Evolutionary conservation across 1,140 invertebrate genomes (phyloP), one percentile per base, ranked within the genome.

Genomic region (Asbolus verrucosus): DNA sequence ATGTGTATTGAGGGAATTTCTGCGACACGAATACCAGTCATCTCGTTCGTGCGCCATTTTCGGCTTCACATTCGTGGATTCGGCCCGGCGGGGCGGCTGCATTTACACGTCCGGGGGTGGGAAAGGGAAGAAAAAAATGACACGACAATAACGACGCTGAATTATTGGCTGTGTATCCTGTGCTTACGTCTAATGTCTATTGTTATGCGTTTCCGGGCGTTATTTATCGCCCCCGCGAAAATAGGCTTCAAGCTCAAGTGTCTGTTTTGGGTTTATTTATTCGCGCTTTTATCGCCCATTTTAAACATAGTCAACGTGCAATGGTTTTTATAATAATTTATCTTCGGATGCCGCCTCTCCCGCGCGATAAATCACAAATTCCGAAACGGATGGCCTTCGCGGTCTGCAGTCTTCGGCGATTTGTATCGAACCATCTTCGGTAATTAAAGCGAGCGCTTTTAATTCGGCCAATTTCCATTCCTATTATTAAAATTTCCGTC

Each of bases 201-300:
- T 54, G 46, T 54, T 54, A 54, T 54, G 46, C 46, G 46, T 54
- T 54, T 54, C 46, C 46, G 19, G 19, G 14, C 27, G 46, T 54
- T 54, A 54, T 54, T 54, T 54, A 54, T 54, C 27, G 11, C 46
- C 46, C 46, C 46, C 15, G 9, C 46, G 46, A 54, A 54, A 54
- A 54, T 27, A 54, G 46, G 46, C 46, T 27, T 54, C 46, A 54
- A 54, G 19, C 46, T 54, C 46, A 54, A 54, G 46, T 54, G 46
- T n/a, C 46, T 54, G 46, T 54, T 54, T 54, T 54, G n/a, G 46
- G 46, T 54, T 54, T 54, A 54, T 54, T 54, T 54, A 54, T 54
- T 54, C 27, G 46, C 46, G 21, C 46, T 54, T 54, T 54, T 54
- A 54, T 54, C 46, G 46, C 46, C 46, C 46, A 54, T 54, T 54